phyloP scores from a whole-genome alignment of 2,888 invertebrate genomes.

The Himalopsyche tibetana region DNA sequence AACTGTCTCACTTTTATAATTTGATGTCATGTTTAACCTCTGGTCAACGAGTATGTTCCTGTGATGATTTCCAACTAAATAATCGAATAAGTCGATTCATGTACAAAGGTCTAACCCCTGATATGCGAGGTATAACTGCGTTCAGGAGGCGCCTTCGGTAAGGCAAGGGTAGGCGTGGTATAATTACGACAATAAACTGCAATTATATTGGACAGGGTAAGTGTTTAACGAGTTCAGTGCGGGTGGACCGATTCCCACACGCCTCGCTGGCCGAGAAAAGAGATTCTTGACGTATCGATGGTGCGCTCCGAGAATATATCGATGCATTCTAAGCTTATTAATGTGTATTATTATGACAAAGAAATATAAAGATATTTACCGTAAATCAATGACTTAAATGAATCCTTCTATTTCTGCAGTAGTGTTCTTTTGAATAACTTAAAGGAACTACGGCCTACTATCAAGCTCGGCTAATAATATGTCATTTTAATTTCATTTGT shows the following conservation, averaged over 20 bases:
- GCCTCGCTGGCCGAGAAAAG: neutral
- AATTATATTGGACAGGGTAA: conserved; percentile 61
- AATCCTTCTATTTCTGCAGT: too few relatives aligned
- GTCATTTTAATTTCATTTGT: too few relatives aligned
- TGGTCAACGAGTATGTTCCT: too few relatives aligned
- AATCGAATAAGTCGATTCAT: conserved; percentile 9
- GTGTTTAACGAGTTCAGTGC: conserved; percentile 58
- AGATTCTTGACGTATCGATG: neutral
- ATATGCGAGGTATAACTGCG: neutral
- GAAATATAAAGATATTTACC: too few relatives aligned
- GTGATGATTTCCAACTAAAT: too few relatives aligned
- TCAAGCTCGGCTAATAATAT: too few relatives aligned
- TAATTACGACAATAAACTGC: conserved; percentile 61
- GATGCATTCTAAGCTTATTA: neutral
- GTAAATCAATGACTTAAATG: too few relatives aligned
- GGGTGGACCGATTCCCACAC: conserved; percentile 56
- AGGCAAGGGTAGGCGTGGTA: conserved; percentile 39
- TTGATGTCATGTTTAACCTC: too few relatives aligned
- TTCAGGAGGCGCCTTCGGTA: conserved; percentile 5
- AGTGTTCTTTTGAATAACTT: too few relatives aligned
- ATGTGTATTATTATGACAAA: too few relatives aligned
- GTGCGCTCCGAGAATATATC: neutral
- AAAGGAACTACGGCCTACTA: too few relatives aligned
- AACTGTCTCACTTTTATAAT: too few relatives aligned
- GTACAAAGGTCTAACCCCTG: conserved; percentile 2